These are phyloP conservation scores for Camarhynchus parvulus DNA, from an alignment of 2,113 vertebrate genomes.

Conservation along the genomic window DNA sequence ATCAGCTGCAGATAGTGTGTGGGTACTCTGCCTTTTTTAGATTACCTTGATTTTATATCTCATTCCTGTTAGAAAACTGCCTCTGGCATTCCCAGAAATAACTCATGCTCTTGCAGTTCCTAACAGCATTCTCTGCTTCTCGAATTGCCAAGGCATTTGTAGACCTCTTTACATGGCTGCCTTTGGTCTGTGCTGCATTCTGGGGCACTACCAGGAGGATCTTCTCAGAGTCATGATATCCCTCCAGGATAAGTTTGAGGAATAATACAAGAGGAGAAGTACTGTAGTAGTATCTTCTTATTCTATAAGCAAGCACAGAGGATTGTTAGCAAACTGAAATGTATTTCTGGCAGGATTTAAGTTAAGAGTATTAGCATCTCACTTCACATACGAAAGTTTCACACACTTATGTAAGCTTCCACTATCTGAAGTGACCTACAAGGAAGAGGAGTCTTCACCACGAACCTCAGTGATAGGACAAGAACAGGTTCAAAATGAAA, in stretches of 20 bases:
- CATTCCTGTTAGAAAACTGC: not conserved
- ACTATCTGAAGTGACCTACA: not conserved
- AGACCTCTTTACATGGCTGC: not conserved
- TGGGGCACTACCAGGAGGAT: not conserved
- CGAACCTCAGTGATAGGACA: not conserved
- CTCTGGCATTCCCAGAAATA: not conserved
- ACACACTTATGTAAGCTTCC: accelerated
- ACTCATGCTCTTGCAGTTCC: not conserved
- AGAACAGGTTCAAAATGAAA: not conserved
- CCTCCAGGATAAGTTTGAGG: not conserved
- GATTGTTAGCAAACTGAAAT: not conserved
- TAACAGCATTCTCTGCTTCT: not conserved
- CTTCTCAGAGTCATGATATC: not conserved
- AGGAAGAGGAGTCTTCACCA: not conserved
- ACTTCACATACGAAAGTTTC: not conserved
- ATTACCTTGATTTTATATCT: not conserved
- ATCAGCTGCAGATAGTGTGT: not conserved
- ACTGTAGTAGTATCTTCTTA: not conserved
- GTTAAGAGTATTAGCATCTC: not conserved
- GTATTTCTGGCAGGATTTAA: not conserved
- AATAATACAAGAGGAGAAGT: not conserved
- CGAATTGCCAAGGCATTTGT: not conserved
- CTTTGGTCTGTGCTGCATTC: not conserved
- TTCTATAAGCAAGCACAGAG: accelerated
- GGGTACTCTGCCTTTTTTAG: not conserved